Base-by-base conservation (phyloP, 2,888 invertebrate genomes). In the Ormia ochracea region DNA sequence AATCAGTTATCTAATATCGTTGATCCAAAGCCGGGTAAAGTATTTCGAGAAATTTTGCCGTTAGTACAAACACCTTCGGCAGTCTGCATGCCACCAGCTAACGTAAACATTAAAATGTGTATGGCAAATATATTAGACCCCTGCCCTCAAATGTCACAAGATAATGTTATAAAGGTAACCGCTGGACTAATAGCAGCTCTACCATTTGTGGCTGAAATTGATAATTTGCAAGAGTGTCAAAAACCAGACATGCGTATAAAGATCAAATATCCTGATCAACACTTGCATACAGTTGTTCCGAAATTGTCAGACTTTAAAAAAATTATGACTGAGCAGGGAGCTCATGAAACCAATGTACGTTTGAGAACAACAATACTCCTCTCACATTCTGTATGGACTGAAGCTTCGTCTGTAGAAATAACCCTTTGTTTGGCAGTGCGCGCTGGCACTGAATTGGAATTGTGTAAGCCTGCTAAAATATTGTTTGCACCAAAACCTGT, bases 231-330 rank as follows among this genome's bases (percentile, higher is more conserved):
- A 38, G 93, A 94, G 85, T 92, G 94, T 0, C 91, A 91, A 69
- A 93, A 95, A 0, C 91, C 91, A 58, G 92, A 94, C 77, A 91
- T 98, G 84, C 92, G 97, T 80, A 93, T 98, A 82, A 94, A 96
- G 91, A 94, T 97, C 28, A 93, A 94, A 83, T 98, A 98, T 91
- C 98, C 98, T 0, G 98, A 98, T 91, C 96, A 97, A 85, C 93
- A 95, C 86, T 93, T 94, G 74, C 96, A 97, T 88, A 92, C 97
- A 74, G 92, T 96, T 73, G 92, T 95, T 70, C 98, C 97, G 3
- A 92, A 94, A 58, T 91, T 92, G 7, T 92, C 94, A 66, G 96
- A 97, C 86, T 92, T 98, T 84, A 92, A 94, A 36, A 92, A 93
- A 61, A 91, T 90, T 26, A 88, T 94, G 84, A 88, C 89, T 1